phyloP scores from a whole-genome alignment of 2,888 invertebrate genomes.

The Selenia dentaria region DNA sequence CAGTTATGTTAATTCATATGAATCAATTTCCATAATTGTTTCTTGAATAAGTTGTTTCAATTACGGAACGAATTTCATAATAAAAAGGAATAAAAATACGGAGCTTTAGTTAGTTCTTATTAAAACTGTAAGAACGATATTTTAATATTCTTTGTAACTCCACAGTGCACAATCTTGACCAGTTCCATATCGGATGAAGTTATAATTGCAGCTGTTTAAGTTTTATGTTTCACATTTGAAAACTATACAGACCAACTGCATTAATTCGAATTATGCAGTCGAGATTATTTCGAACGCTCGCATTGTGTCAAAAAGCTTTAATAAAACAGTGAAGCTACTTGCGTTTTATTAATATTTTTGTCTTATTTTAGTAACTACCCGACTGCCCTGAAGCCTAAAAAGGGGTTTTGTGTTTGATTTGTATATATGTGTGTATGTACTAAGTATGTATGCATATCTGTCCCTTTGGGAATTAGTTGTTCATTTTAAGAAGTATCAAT shows the following conservation, averaged over 20 bases:
- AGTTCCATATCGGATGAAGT: slow-evolving; percentile 40
- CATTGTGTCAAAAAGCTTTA: too few species aligned
- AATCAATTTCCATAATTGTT: slow-evolving; percentile 6
- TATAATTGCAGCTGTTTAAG: slow-evolving; percentile 40
- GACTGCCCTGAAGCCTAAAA: too few species aligned
- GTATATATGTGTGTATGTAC: too few species aligned
- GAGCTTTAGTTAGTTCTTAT: slow-evolving; percentile 8
- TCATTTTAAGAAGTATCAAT: too few species aligned
- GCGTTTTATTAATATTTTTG: too few species aligned
- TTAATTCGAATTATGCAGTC: background rate
- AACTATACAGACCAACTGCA: slow-evolving; percentile 28
- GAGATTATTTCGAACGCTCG: too few species aligned
- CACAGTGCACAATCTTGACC: slow-evolving; percentile 36
- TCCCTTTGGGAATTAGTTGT: too few species aligned
- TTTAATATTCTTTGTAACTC: slow-evolving; percentile 11
- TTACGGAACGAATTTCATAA: background rate
- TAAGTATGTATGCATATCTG: too few species aligned
- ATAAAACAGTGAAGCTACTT: too few species aligned
- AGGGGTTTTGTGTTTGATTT: too few species aligned
- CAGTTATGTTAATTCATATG: too few species aligned
- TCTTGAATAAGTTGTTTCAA: slow-evolving; percentile 1
- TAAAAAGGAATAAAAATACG: slow-evolving; percentile 5
- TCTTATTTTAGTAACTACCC: too few species aligned
- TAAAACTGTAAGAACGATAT: slow-evolving; percentile 10
- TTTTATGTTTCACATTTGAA: slow-evolving; percentile 25